Percentiles rank a stretch among this genome's conserved stretches.
Conservation (phyloP, 1,140 invertebrate genomes). For the roundworm (Caenorhabditis elegans) region WBcel235 BX284603.4:12443501-12444000, state of each 20-base stretch:
- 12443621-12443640: conserved; percentile 36
- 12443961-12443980: conserved; percentile 33
- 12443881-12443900: not conserved
- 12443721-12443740: conserved; percentile 50
- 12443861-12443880: not conserved
- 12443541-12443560: no score
- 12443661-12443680: conserved; percentile 49
- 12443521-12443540: no score
- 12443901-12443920: conserved; percentile 42
- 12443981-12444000: not conserved
- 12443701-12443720: conserved; percentile 47
- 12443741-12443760: conserved; percentile 49
- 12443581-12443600: conserved; percentile 8
- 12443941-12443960: conserved; percentile 41
- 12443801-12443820: conserved; percentile 44
- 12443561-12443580: not conserved
- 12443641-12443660: conserved; percentile 51
- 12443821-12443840: conserved; percentile 52
- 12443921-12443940: conserved; percentile 48
- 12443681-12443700: conserved; percentile 35
- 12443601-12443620: conserved; percentile 28
- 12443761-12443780: not conserved
- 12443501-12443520: no score
- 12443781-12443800: conserved; percentile 38
- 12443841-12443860: conserved; percentile 38